Conservation (phyloP, 2,113 vertebrate genomes). For the Sterna hirundo region DNA sequence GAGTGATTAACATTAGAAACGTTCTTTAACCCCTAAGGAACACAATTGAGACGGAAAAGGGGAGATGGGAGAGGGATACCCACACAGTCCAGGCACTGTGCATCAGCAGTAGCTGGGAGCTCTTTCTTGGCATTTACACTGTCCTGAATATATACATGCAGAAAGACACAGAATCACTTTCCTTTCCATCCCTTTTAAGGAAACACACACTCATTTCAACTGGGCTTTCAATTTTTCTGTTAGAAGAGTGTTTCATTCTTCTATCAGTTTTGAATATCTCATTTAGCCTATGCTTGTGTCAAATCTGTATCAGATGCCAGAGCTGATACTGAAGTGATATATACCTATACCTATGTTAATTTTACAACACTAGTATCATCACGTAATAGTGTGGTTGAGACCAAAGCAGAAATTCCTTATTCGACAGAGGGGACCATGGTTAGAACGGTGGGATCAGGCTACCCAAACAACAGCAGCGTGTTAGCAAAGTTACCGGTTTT, state of each 20-base stretch:
- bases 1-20: slow-evolving; percentile 1
- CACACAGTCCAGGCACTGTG: background rate
- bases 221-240: background rate
- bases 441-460: background rate
- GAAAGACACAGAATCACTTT: background rate
- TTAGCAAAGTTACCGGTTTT: background rate
- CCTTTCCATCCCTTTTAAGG: background rate
- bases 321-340: background rate
- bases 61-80: background rate
- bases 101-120: background rate
- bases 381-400: background rate
- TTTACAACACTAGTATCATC: background rate
- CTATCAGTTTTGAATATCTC: background rate
- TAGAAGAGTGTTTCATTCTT: background rate
- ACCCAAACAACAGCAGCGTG: too few relatives aligned
- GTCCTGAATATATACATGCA: background rate
- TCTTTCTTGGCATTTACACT: background rate
- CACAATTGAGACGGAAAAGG: background rate
- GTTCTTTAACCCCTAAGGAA: background rate
- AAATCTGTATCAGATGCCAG: background rate
- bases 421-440: background rate
- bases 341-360: background rate
- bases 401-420: background rate
- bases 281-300: background rate
- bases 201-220: background rate